These are phyloP conservation scores for Myoxocephalus aenaeus DNA, from an alignment of 2,797 vertebrate genomes.

Conservation along the genomic window DNA sequence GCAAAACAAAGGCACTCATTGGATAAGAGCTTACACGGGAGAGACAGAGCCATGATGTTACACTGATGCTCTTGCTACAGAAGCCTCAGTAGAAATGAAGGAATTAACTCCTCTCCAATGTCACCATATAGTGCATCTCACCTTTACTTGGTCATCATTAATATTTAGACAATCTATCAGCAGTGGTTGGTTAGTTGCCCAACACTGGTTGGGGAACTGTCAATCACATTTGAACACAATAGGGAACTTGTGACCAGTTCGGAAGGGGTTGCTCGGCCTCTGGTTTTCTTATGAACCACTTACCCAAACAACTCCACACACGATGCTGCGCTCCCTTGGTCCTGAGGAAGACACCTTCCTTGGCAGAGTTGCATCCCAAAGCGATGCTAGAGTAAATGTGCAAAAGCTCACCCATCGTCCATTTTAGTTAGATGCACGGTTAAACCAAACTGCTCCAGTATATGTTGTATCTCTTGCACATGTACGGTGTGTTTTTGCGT, in stretches of 20 bases:
- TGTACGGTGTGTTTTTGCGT: neutral
- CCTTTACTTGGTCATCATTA: neutral
- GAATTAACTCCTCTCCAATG: neutral
- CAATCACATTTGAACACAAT: neutral
- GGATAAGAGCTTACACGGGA: constrained; percentile 38
- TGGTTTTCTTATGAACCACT: too few species aligned
- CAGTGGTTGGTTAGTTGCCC: neutral
- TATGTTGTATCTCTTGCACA: neutral
- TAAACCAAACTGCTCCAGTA: neutral
- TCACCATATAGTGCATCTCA: neutral
- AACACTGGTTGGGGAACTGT: neutral
- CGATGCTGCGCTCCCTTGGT: too few species aligned
- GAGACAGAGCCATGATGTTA: constrained; percentile 26
- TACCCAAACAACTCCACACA: too few species aligned
- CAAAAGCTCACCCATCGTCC: neutral
- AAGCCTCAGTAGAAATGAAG: constrained; percentile 2
- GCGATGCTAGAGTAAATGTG: neutral
- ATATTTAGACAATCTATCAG: neutral
- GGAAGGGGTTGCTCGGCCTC: too few species aligned
- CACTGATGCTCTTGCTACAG: constrained; percentile 11
- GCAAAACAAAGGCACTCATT: constrained; percentile 61
- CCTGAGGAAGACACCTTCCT: neutral
- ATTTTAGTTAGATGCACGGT: neutral
- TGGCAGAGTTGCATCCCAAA: neutral
- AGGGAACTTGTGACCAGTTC: too few species aligned